Conservation (phyloP, 2,888 invertebrate genomes). For the Sepioteuthis lessoniana region DNA sequence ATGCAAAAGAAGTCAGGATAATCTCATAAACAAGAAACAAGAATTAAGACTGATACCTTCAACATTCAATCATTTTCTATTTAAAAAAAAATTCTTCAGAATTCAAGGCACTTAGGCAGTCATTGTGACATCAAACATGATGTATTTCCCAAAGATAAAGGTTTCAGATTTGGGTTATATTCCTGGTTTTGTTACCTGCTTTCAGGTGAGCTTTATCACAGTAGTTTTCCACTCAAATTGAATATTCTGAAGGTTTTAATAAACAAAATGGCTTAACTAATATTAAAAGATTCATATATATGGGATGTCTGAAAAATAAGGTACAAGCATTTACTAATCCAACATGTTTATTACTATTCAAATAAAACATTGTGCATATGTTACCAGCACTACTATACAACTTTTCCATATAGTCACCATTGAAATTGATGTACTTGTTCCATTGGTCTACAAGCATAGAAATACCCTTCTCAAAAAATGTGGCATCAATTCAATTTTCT, state of each 20-base stretch:
- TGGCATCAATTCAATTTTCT: no score
- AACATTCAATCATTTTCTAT: neutral
- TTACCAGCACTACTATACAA: no score
- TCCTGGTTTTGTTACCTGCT: slow-evolving; percentile 5
- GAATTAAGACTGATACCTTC: neutral
- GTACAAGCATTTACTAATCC: no score
- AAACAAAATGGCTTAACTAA: no score
- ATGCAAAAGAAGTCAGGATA: neutral
- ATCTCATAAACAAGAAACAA: neutral
- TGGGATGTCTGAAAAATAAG: no score
- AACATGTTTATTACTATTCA: no score
- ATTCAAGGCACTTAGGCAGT: slow-evolving; percentile 9
- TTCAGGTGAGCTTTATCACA: neutral
- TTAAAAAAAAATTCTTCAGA: neutral
- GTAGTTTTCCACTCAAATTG: slow-evolving; percentile 18
- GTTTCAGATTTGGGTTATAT: neutral
- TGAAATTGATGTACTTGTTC: no score
- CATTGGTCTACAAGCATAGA: no score
- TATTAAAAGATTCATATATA: no score
- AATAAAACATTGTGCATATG: no score
- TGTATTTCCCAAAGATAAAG: neutral
- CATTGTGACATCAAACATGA: slow-evolving; percentile 33
- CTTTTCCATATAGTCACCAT: no score
- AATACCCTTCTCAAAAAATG: no score
- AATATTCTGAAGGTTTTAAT: neutral